Base-by-base conservation (phyloP, 2,888 invertebrate genomes). In the Zootermopsis nevadensis region DNA sequence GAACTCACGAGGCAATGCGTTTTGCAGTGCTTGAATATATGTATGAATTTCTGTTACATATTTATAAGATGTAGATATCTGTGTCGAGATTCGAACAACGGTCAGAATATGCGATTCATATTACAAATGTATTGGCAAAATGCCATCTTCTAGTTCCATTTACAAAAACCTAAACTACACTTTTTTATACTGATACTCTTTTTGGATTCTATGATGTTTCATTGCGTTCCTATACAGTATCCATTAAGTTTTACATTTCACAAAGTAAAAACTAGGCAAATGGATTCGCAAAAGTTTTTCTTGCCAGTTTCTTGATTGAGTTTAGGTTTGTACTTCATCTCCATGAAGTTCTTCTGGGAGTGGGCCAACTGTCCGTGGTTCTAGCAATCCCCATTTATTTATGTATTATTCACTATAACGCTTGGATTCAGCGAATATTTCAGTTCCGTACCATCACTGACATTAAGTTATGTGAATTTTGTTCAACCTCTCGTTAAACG, bases 291-390 rank as follows among this genome's bases (percentile, higher is more conserved):
- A 79, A 33, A 66, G 35, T 60, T 77, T 79, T 24, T 27, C 42
- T 76, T 76, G 79, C 60, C 79, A 79, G 60, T 55, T 60, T 60
- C 79, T 79, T 35, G 35, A 79, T 79, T 79, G 60, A 79, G 79
- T 60, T 79, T 79, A 60, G 79, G 79, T 79, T 79, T 22, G 53
- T 35, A 79, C 79, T 79, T 60, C 60, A 60, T 79, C 35, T 35
- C 24, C 42, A 19, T 77, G 42, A 31, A 53, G 31, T 31, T 31
- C 30, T 30, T 2, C 79, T 79, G 79, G 79, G 35, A 35, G 33
- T 60, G 24, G 60, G 60, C 79, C 79, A 79, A 79, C 12, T 33
- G 60, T 35, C 35, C 38, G 38, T 22, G 22, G 24, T n/a, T 74
- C 33, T 74, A 12, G 60, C n/a, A 60, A 60, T n/a, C 12, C 0